Base-by-base conservation (phyloP, 2,888 invertebrate species). In the Orchesella flavescens region DNA sequence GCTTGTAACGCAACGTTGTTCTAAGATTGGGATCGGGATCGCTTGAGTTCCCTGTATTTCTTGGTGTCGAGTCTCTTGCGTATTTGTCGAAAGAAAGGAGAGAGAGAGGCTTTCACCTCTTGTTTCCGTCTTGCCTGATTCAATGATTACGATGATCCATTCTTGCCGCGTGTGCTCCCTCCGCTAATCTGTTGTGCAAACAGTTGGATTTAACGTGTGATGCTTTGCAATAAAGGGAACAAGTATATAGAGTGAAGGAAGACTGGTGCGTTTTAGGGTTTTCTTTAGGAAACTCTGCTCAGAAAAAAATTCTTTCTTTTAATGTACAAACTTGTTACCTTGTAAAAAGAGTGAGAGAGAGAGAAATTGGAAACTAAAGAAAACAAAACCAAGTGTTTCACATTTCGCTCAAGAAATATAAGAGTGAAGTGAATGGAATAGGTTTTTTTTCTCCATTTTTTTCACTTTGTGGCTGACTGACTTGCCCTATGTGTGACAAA, bases 151-250 rank as follows among this genome's bases (percentile, higher is more conserved):
- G 49, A 68, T 68, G 68, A 68, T 68, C 46, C 68, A 68, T 49
- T 49, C 68, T 13, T 49, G n/a, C 17, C 55, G 19, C 34, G 55
- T 49, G 55, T 71, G 53, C 17, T 55, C 55, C 24, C 34, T 55
- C 4, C 24, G 71, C 57, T 71, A 71, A 71, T 71, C 71, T 71
- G 55, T 57, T 55, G 55, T 71, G 71, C 57, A 71, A 71, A 71
- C 71, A 71, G 23, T 71, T 71, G 71, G 71, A 55, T 71, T 71
- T 24, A 55, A 71, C 57, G 71, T 12, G 24, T 24, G 61, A 49
- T 49, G 49, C n/a, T 12, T 15, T 49, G 49, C 49, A 49, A 49
- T 49, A 49, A 49, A n/a, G 12, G 10, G 15, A 49, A n/a, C n/a
- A n/a, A n/a, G n/a, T n/a, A n/a, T n/a, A n/a, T n/a, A n/a, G n/a